A percentile compares a stretch with the other conserved stretches of the same genome.
Evolutionary conservation across 2,888 invertebrate genomes (phyloP).

Genomic region (Polyploca ridens): DNA sequence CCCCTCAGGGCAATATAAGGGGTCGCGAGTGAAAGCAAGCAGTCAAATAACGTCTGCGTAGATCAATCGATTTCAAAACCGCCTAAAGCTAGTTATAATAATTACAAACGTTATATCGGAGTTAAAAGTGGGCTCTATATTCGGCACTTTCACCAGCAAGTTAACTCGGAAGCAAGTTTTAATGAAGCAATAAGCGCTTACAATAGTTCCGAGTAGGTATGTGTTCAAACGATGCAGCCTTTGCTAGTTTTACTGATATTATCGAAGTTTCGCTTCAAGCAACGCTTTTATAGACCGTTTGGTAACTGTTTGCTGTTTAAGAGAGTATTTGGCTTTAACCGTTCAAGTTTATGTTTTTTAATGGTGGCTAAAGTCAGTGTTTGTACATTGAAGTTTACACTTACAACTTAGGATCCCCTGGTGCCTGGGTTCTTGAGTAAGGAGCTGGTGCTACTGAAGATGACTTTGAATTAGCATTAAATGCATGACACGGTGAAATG

Average conservation of each 20-base stretch:
- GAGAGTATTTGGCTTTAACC: background rate
- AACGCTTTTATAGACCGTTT: background rate
- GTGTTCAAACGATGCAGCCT: slow-evolving; percentile 22
- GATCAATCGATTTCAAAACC: background rate
- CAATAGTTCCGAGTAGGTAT: slow-evolving; percentile 20
- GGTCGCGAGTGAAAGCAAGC: too few species aligned
- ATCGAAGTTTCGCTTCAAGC: slow-evolving; percentile 26
- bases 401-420: too few species aligned
- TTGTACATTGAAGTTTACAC: background rate
- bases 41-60: too few species aligned
- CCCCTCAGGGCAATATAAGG: too few species aligned
- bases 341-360: background rate
- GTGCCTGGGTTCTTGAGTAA: too few species aligned
- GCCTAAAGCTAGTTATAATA: background rate
- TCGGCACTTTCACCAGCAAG: slow-evolving; percentile 8
- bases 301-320: slow-evolving; percentile 2
- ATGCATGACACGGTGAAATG: too few species aligned
- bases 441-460: too few species aligned
- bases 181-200: slow-evolving; percentile 38
- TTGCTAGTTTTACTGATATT: slow-evolving; percentile 33
- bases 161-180: slow-evolving; percentile 31
- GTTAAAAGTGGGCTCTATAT: background rate
- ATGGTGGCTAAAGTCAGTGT: background rate
- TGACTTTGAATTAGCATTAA: too few species aligned
- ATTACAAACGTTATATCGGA: background rate